Evolutionary conservation across 2,797 vertebrate species (phyloP).

Genomic region (Coilia nasus): DNA sequence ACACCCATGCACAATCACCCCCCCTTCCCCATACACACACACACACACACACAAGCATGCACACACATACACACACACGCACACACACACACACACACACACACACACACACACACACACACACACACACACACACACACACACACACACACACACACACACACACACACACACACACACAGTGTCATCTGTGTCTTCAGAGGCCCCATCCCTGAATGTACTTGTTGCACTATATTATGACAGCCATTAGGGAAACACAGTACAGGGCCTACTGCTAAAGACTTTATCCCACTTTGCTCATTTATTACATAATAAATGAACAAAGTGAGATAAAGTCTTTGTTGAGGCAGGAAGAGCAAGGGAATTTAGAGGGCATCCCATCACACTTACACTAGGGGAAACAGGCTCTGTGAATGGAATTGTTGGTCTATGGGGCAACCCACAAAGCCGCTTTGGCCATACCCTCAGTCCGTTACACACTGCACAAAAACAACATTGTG

Average conservation of each 20-base stretch:
- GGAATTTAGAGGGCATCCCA: background rate
- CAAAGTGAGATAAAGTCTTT: no score
- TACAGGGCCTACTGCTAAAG: background rate
- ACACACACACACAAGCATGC: conserved; percentile 34
- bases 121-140: conserved; percentile 12
- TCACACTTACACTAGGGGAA: background rate
- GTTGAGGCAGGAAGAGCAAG: background rate
- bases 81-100: conserved; percentile 45
- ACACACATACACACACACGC: conserved; percentile 20
- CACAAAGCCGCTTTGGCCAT: background rate
- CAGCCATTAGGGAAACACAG: background rate
- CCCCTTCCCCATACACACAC: conserved; percentile 13
- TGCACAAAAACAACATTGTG: conserved; percentile 10
- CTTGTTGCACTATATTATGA: background rate
- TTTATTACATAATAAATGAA: background rate
- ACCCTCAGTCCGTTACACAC: conserved; percentile 5
- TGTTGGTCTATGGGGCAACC: background rate
- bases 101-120: conserved; percentile 36
- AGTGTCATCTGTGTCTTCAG: conserved; percentile 11
- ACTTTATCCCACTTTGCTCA: background rate
- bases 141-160: conserved; percentile 44
- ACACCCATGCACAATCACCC: background rate
- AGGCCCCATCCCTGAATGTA: background rate
- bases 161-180: conserved; percentile 36
- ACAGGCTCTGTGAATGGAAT: background rate